Conservation (phyloP, 35 echinoderm and acorn worm species). For the Holothuria glaberrima region DNA sequence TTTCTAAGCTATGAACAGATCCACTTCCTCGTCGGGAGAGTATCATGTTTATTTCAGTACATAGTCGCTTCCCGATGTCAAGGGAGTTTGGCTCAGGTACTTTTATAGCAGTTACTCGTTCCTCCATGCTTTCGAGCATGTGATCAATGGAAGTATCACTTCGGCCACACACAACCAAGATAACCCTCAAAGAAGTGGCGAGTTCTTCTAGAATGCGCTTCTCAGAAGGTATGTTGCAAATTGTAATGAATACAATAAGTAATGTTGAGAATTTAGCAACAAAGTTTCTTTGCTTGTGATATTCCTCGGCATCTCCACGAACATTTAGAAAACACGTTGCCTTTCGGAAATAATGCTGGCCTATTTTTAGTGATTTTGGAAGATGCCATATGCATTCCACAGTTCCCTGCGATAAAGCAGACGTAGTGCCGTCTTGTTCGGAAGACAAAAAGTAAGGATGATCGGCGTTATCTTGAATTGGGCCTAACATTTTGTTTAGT, state of each 20-base stretch:
- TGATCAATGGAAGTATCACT: background rate
- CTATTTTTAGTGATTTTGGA: background rate
- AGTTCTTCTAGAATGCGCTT: background rate
- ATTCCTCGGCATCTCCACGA: background rate
- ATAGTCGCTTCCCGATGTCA: background rate
- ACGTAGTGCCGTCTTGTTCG: background rate
- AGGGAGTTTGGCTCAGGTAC: background rate
- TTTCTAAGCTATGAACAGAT: too few species aligned
- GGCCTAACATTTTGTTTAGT: conserved; percentile 17
- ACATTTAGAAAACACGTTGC: background rate
- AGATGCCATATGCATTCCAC: background rate
- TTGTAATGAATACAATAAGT: background rate
- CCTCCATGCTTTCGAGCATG: background rate
- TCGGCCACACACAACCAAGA: background rate
- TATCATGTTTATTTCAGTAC: background rate
- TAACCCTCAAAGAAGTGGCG: background rate
- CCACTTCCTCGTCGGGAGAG: background rate
- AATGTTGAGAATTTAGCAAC: background rate
- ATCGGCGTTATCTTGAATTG: background rate
- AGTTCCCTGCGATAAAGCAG: background rate
- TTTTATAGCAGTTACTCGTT: background rate
- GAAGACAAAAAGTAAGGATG: background rate
- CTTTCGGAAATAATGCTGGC: background rate
- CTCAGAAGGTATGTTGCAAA: too few species aligned
- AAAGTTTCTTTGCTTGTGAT: background rate